Evolutionary conservation across 2,113 vertebrate species (phyloP), one percentile per base, ranked within the genome.

Genomic region (Garra rufa): DNA sequence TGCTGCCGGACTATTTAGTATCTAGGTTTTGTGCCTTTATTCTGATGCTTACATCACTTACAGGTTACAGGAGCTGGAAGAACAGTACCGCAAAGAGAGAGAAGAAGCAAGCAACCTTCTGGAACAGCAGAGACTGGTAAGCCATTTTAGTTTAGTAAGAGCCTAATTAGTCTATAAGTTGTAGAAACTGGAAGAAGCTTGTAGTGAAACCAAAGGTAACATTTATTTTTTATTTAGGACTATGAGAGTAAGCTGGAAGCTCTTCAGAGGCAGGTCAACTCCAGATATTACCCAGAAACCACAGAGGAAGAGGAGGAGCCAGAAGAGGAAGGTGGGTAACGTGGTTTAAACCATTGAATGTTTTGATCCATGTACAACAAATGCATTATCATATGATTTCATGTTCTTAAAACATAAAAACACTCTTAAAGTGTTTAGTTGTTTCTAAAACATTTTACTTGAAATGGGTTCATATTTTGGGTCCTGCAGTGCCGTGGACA

Each of bases 231-330:
- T 55, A 28, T 77, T 57, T 59, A 99, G 98, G 97, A 99, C 89
- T 99, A 99, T 48, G 98, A 99, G 90, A 99, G 98, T 92, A 99
- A 98, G 91, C 86, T 99, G 86, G 97, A 98, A 91, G 98, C 98
- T 70, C 92, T 99, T 87, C 98, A 97, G 93, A 97, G 93, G 90
- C 98, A 99, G 89, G 97, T 99, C 89, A 94, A 98, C 88, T 97
- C 97, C 14, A 94, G 96, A 19, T 98, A 93, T 89, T 96, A 95
- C 86, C 94, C 96, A 2, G 97, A 98, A 83, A 96, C 95, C 63
- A 96, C 95, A 0, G 98, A 99, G 85, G 98, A 99, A 88, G 98
- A 99, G 74, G 98, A 99, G 86, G 98, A 99, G 85, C 96, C 95
- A 0, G 98, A 98, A 73, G 98, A 99, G 2, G 97, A 99, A 96